Evolutionary conservation across 2,888 invertebrate species (phyloP).

Genomic region (Hypena proboscidalis): DNA sequence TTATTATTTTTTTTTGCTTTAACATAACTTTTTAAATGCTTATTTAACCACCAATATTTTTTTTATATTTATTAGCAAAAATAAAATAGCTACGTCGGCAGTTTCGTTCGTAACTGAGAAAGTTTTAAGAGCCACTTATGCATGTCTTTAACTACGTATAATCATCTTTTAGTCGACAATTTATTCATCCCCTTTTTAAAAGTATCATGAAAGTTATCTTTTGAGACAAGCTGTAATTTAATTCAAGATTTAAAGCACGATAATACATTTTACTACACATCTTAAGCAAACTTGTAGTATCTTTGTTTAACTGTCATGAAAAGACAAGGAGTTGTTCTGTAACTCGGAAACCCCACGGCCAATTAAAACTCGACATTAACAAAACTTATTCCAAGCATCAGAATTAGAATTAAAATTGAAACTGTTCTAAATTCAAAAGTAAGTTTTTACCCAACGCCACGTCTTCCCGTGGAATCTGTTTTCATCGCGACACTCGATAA

Average conservation of each 20-base stretch:
- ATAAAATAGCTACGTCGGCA: no score
- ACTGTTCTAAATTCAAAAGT: conserved; percentile 14
- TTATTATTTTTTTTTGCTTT: no score
- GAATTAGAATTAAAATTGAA: conserved; percentile 26
- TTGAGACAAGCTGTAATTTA: no score
- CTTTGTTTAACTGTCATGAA: conserved; percentile 13
- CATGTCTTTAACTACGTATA: no score
- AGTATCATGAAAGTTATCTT: no score
- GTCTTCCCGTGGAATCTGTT: conserved; percentile 45
- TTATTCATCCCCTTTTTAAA: no score
- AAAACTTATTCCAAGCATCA: conserved; percentile 16
- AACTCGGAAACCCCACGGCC: conserved; percentile 10
- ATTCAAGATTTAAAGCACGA: not conserved
- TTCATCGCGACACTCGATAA: conserved; percentile 64
- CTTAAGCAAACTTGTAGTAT: conserved; percentile 1
- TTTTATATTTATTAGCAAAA: no score
- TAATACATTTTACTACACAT: not conserved
- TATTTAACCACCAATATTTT: no score
- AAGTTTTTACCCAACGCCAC: conserved; percentile 44
- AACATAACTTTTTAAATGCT: no score
- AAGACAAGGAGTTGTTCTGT: conserved; percentile 12
- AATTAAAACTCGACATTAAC: conserved; percentile 13
- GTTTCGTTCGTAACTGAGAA: no score
- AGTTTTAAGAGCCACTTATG: no score
- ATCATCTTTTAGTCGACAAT: no score